Conservation (phyloP, 2,888 invertebrate genomes). For the Drosophila bunnanda region DNA sequence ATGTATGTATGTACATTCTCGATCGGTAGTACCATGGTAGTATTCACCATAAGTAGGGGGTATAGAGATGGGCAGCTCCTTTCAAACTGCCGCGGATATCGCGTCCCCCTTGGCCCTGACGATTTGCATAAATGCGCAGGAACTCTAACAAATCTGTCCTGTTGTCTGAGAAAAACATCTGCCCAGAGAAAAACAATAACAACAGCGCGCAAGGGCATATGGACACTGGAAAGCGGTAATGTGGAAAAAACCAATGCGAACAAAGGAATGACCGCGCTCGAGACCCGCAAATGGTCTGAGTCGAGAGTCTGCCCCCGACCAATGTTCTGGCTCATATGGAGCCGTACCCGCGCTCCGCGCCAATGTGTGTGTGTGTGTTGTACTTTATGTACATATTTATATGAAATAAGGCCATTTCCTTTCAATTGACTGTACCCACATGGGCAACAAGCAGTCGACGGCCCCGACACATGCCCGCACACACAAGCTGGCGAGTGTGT, state of each 20-base stretch:
- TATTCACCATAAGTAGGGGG: not conserved
- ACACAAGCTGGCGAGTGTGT: slow-evolving; percentile 32
- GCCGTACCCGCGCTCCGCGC: slow-evolving; percentile 37
- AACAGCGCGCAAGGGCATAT: slow-evolving; percentile 19
- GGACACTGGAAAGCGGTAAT: slow-evolving; percentile 50
- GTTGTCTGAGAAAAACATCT: slow-evolving; percentile 71
- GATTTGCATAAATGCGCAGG: slow-evolving; percentile 27
- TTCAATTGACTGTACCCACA: slow-evolving; percentile 80
- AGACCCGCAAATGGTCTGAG: slow-evolving; percentile 44
- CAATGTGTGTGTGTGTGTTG: slow-evolving; percentile 57
- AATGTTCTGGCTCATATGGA: slow-evolving; percentile 63
- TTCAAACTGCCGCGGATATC: not conserved
- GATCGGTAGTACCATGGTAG: not conserved
- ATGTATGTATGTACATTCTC: not conserved
- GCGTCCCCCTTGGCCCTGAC: slow-evolving; percentile 10
- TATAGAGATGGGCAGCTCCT: not conserved
- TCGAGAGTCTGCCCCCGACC: slow-evolving; percentile 62
- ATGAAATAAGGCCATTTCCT: slow-evolving; percentile 80
- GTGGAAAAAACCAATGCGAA: slow-evolving; percentile 75
- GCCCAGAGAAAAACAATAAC: slow-evolving; percentile 52
- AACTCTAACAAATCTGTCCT: slow-evolving; percentile 67
- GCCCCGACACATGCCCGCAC: slow-evolving; percentile 71
- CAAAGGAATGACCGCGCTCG: slow-evolving; percentile 80
- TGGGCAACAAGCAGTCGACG: slow-evolving; percentile 65
- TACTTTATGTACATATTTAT: slow-evolving; percentile 80